Conservation (phyloP, 2,113 vertebrate species). For the Nothoprocta perdicaria region DNA sequence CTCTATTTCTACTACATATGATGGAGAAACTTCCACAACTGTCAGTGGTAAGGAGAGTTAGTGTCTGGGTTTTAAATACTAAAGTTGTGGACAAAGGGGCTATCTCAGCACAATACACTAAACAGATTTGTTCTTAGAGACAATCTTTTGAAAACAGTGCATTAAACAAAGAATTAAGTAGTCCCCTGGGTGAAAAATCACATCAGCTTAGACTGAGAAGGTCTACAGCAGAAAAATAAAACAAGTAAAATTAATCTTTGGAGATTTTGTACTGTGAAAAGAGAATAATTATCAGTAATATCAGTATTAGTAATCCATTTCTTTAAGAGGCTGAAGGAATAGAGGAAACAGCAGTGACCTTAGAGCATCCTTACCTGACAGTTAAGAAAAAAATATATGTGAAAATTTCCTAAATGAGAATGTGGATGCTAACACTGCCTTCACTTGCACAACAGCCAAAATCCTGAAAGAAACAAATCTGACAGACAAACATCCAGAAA, state of each 20-base stretch:
- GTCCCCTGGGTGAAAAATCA: not conserved
- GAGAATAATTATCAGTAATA: not conserved
- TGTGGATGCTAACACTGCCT: not conserved
- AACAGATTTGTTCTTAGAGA: not conserved
- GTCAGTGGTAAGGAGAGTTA: not conserved
- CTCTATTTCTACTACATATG: not conserved
- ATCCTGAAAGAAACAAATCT: not conserved
- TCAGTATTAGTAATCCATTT: not conserved
- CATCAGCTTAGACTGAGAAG: not conserved
- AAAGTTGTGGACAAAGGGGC: not conserved
- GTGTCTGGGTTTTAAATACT: not conserved
- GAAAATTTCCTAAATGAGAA: not conserved
- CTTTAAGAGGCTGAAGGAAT: not conserved
- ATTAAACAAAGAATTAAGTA: not conserved
- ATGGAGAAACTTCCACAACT: not conserved
- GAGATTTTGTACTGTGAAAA: not conserved
- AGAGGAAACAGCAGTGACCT: not conserved
- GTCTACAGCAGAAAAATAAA: not conserved
- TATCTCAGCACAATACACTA: not conserved
- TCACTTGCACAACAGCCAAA: conserved; percentile 3
- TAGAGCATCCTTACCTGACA: not conserved
- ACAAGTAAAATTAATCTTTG: not conserved
- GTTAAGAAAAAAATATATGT: not conserved
- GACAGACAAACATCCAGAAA: not conserved
- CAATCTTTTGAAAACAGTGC: not conserved